Conservation (phyloP, 2,113 vertebrate genomes). For the Corvus moneduloides region DNA sequence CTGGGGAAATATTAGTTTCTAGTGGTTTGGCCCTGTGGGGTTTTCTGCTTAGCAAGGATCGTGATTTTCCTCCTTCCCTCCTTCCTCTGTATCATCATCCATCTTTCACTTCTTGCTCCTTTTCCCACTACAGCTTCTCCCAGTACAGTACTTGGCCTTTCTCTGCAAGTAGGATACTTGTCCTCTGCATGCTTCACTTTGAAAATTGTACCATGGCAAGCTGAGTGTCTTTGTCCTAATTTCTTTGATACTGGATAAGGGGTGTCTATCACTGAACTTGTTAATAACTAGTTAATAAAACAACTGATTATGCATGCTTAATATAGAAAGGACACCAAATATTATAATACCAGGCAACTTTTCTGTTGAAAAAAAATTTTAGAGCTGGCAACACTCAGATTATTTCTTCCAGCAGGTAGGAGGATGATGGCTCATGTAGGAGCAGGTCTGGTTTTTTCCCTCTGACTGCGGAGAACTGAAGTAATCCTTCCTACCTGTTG, state of each 20-base stretch:
- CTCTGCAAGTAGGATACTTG: not conserved
- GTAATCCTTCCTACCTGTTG: not conserved
- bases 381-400: not conserved
- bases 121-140: not conserved
- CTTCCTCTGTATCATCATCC: not conserved
- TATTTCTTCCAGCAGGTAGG: not conserved
- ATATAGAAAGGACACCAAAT: not conserved
- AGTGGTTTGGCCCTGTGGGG: not conserved
- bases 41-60: not conserved
- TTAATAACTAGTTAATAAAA: not conserved
- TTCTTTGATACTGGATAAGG: not conserved
- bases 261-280: not conserved
- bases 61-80: not conserved
- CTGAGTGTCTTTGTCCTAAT: not conserved
- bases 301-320: not conserved
- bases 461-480: not conserved
- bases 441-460: not conserved
- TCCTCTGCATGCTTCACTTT: not conserved
- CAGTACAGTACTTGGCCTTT: not conserved
- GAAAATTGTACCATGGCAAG: not conserved
- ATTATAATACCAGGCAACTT: not conserved
- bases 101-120: not conserved
- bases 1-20: not conserved
- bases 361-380: not conserved
- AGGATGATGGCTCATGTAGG: not conserved